These are phyloP conservation scores for Parapsyche elsis DNA, from an alignment of 1,140 invertebrate species.

Conservation along the genomic window DNA sequence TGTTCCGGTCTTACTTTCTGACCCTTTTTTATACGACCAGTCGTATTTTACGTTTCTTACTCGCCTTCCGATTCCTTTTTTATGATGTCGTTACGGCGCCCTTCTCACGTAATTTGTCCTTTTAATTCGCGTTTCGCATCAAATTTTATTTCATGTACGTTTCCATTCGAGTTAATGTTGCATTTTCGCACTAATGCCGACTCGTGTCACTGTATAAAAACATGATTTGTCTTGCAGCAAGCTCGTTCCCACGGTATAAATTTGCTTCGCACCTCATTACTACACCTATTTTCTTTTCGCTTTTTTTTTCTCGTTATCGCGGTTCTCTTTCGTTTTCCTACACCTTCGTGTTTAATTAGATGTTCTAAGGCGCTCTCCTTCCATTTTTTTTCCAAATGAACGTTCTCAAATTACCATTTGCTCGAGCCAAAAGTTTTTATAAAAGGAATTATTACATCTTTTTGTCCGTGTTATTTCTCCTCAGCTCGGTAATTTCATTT, in stretches of 20 bases:
- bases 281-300: conserved; percentile 34
- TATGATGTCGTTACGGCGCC: conserved; percentile 38
- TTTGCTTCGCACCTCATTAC: conserved; percentile 52
- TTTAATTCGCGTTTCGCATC: conserved; percentile 35
- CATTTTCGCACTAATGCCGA: neutral
- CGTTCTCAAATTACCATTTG: conserved; percentile 57
- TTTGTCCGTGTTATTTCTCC: conserved; percentile 56
- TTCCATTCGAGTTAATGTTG: neutral
- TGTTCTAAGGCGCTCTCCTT: conserved; percentile 42
- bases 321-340: conserved; percentile 38
- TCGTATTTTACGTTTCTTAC: conserved; percentile 45
- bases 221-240: conserved; percentile 19
- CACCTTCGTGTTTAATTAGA: conserved; percentile 52
- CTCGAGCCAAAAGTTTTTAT: conserved; percentile 56
- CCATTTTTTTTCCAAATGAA: conserved; percentile 52
- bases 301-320: conserved; percentile 27
- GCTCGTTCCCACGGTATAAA: conserved; percentile 36
- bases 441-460: conserved; percentile 56
- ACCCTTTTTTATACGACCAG: conserved; percentile 48
- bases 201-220: conserved; percentile 16
- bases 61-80: conserved; percentile 48
- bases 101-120: conserved; percentile 44
- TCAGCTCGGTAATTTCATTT: conserved; percentile 56
- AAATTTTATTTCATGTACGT: conserved; percentile 1
- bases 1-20: conserved; percentile 51